Conservation (phyloP, 2,888 invertebrate species). For the Lymantria dispar region DNA sequence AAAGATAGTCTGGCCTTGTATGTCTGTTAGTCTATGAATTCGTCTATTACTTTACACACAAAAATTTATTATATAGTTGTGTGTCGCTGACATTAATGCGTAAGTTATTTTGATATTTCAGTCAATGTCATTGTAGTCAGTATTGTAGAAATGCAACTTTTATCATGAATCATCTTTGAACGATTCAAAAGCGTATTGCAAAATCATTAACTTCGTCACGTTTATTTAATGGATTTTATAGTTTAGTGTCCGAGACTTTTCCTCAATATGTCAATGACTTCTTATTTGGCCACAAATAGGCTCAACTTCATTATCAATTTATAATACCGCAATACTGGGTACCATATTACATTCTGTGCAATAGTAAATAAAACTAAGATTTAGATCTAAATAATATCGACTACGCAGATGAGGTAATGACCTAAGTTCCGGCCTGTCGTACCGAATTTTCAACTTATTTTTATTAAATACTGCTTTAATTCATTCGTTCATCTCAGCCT, state of each 20-base stretch:
- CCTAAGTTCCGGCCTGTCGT: too few relatives aligned
- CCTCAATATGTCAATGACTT: slow-evolving; percentile 71
- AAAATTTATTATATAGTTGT: not conserved
- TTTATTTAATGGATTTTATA: slow-evolving; percentile 56
- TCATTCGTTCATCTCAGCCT: too few relatives aligned
- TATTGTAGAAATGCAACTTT: slow-evolving; percentile 28
- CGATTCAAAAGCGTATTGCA: slow-evolving; percentile 40
- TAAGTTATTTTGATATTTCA: slow-evolving; percentile 10
- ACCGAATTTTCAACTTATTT: too few relatives aligned
- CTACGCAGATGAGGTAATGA: too few relatives aligned
- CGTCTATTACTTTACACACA: slow-evolving; percentile 33
- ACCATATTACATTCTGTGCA: too few relatives aligned
- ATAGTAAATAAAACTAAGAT: too few relatives aligned
- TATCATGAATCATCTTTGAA: slow-evolving; percentile 32
- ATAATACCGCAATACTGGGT: not conserved
- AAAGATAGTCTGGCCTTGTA: slow-evolving; percentile 65
- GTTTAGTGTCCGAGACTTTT: slow-evolving; percentile 49
- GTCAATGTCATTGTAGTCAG: slow-evolving; percentile 2
- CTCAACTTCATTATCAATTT: slow-evolving; percentile 19
- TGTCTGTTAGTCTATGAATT: slow-evolving; percentile 48
- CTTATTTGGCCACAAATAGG: slow-evolving; percentile 34
- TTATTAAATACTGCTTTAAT: too few relatives aligned
- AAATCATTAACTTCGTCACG: slow-evolving; percentile 55
- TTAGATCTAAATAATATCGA: too few relatives aligned
- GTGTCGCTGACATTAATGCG: slow-evolving; percentile 16